Percentiles rank a stretch among this genome's conserved stretches.
Conservation (phyloP, 2,797 vertebrate genomes). For the Catamblyrhynchus diadema region DNA sequence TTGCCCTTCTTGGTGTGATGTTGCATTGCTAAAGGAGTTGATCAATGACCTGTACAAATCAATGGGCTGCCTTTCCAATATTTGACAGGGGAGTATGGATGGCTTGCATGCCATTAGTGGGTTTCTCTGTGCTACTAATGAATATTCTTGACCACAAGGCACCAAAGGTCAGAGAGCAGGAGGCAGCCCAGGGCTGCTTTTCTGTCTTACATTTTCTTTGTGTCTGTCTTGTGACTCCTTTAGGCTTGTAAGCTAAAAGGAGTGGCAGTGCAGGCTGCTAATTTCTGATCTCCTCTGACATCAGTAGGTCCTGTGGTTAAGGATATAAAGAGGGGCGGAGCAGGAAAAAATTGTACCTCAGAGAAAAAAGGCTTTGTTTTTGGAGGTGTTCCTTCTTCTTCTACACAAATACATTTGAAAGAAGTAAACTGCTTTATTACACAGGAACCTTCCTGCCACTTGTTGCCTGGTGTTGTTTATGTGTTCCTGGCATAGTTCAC, state of each 20-base stretch:
- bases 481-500: neutral
- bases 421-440: too few species aligned
- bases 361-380: neutral
- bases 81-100: slow-evolving; percentile 32
- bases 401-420: too few species aligned
- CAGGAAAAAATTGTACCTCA: rapidly evolving
- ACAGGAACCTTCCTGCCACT: neutral
- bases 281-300: slow-evolving; percentile 2
- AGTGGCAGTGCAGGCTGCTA: neutral
- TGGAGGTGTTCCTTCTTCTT: neutral
- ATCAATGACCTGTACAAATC: slow-evolving; percentile 53
- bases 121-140: slow-evolving; percentile 5
- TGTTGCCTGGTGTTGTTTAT: neutral
- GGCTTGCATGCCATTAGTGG: neutral
- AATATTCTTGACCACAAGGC: neutral
- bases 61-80: slow-evolving; percentile 37
- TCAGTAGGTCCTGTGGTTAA: neutral
- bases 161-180: neutral
- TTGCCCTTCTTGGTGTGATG: slow-evolving; percentile 24
- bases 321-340: neutral
- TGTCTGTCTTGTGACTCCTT: neutral
- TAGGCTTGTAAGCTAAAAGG: neutral
- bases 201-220: neutral
- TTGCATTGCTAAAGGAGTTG: slow-evolving; percentile 22
- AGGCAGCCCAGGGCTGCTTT: neutral